phyloP scores from a whole-genome alignment of 2,888 invertebrate genomes.

The Epistrophe grossulariae region DNA sequence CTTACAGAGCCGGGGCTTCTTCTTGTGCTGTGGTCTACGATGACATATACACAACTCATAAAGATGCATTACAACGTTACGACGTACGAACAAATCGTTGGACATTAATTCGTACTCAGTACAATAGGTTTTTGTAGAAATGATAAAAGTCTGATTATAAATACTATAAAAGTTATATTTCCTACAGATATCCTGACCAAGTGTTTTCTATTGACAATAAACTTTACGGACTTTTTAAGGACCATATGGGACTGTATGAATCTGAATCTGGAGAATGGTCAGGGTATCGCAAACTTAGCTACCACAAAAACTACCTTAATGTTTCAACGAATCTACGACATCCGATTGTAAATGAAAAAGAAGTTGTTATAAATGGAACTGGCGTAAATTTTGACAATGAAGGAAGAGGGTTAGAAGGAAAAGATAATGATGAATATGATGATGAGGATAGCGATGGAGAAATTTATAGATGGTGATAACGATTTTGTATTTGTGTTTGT shows the following conservation, averaged over 20 bases:
- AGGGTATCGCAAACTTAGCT: slow-evolving; percentile 43
- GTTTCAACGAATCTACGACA: slow-evolving; percentile 43
- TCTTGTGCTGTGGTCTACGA: slow-evolving; percentile 61
- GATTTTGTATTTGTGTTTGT: too few relatives aligned
- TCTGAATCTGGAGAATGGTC: slow-evolving; percentile 59
- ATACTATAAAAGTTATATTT: neutral
- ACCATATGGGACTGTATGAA: slow-evolving; percentile 63
- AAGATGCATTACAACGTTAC: slow-evolving; percentile 69
- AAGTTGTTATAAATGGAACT: slow-evolving; percentile 30
- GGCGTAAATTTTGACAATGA: too few relatives aligned
- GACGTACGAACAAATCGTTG: slow-evolving; percentile 68
- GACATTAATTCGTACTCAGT: slow-evolving; percentile 66
- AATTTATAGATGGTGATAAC: too few relatives aligned
- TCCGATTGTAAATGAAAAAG: slow-evolving; percentile 11
- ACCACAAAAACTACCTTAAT: slow-evolving; percentile 49
- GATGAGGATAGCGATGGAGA: neutral
- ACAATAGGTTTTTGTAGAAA: slow-evolving; percentile 40
- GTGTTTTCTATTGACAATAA: slow-evolving; percentile 54
- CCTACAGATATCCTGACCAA: slow-evolving; percentile 67
- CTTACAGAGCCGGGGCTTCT: slow-evolving; percentile 56
- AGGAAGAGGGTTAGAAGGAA: neutral
- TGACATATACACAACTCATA: slow-evolving; percentile 69
- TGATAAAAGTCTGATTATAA: neutral
- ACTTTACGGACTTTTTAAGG: slow-evolving; percentile 66
- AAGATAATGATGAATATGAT: neutral